Percentiles rank a stretch among this genome's conserved stretches.
Conservation (phyloP, 2,888 invertebrate genomes). For the Acleris sparsana region DNA sequence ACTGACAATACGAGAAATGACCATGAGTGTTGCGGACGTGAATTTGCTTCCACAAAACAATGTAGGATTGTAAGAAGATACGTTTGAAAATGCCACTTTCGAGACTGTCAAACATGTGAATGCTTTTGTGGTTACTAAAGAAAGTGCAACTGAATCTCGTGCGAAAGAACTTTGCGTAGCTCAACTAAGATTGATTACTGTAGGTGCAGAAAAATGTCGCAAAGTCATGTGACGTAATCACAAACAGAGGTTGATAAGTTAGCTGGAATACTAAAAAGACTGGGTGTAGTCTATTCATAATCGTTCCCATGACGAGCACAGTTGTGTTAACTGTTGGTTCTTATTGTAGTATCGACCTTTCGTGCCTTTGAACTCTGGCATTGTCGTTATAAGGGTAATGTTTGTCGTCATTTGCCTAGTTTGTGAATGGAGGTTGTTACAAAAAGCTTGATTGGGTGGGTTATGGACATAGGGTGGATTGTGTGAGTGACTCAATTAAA, state of each 20-base stretch:
- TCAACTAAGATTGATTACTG: constrained; percentile 16
- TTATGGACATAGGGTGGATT: neutral
- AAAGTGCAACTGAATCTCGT: constrained; percentile 27
- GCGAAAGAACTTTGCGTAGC: constrained; percentile 8
- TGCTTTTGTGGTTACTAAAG: constrained; percentile 35
- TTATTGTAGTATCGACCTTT: constrained; percentile 52
- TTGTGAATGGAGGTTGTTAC: constrained; percentile 10
- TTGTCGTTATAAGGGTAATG: constrained; percentile 38
- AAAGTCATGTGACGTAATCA: constrained; percentile 22
- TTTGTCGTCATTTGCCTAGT: constrained; percentile 11
- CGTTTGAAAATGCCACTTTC: constrained; percentile 54
- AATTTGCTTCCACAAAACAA: constrained; percentile 70
- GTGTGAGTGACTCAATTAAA: neutral
- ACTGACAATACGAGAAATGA: constrained; percentile 72
- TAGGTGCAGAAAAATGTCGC: constrained; percentile 6
- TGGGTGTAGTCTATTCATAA: constrained; percentile 50
- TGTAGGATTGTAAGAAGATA: constrained; percentile 49
- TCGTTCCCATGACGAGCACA: constrained; percentile 68
- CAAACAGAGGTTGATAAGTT: constrained; percentile 14
- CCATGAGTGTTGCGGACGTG: constrained; percentile 59
- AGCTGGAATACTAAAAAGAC: constrained; percentile 40
- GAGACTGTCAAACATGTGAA: constrained; percentile 35
- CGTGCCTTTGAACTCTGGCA: constrained; percentile 46
- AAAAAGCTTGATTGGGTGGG: neutral
- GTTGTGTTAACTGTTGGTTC: constrained; percentile 59